A percentile compares a stretch with the other conserved stretches of the same genome.
Conservation (phyloP, 2,113 vertebrate species). For the Mesocricetus auratus region DNA sequence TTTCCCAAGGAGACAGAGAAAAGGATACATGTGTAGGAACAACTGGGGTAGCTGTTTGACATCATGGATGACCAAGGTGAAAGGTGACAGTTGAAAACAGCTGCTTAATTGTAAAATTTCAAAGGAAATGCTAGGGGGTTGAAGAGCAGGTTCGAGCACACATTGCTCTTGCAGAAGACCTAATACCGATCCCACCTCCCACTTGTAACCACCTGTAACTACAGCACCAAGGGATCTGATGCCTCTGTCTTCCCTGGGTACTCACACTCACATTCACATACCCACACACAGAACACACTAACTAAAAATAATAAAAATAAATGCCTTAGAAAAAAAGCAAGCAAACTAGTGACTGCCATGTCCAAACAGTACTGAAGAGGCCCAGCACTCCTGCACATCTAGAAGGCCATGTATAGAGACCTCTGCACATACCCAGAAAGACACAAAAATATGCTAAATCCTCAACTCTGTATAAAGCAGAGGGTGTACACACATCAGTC, state of each 20-base stretch:
- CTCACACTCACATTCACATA: not conserved
- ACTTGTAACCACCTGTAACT: not conserved
- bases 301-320: not conserved
- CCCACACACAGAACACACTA: not conserved
- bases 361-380: not conserved
- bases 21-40: not conserved
- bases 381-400: not conserved
- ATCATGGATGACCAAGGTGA: not conserved
- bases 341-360: not conserved
- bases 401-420: not conserved
- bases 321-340: not conserved
- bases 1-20: not conserved
- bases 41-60: not conserved
- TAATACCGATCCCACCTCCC: not conserved
- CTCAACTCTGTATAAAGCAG: not conserved
- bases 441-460: not conserved
- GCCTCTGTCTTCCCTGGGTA: not conserved
- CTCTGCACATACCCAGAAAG: not conserved
- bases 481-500: not conserved
- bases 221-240: not conserved
- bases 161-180: not conserved
- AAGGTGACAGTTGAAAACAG: not conserved
- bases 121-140: not conserved
- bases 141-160: not conserved
- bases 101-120: not conserved